Evolutionary conservation across 1,140 invertebrate genomes (phyloP).

Genomic region (Drosophila leontia): DNA sequence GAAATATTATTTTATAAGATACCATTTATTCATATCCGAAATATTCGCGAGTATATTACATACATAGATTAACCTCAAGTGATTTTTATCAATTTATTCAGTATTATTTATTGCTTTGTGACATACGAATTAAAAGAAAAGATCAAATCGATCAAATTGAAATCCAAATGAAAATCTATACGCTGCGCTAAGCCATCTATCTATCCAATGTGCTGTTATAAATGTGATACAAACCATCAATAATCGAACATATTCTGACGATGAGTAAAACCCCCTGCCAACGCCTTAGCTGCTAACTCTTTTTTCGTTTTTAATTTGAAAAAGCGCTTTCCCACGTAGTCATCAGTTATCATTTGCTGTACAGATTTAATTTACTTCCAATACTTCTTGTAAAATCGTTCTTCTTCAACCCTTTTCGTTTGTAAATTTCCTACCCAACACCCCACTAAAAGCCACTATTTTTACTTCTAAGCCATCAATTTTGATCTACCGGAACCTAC

Average conservation of each 20-base stretch:
- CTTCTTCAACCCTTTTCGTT: slow-evolving; percentile 31
- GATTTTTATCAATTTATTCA: slow-evolving; percentile 73
- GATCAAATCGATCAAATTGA: slow-evolving; percentile 15
- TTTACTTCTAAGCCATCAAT: slow-evolving; percentile 30
- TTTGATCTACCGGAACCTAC: slow-evolving; percentile 43
- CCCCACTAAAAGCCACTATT: slow-evolving; percentile 3
- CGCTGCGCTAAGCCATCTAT: slow-evolving; percentile 32
- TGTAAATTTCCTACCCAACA: slow-evolving; percentile 26
- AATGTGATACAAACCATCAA: slow-evolving; percentile 10
- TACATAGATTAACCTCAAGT: slow-evolving; percentile 55
- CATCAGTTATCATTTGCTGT: slow-evolving; percentile 37
- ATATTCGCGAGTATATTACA: slow-evolving; percentile 11
- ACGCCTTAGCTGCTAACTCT: slow-evolving; percentile 30
- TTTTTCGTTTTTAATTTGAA: slow-evolving; percentile 20
- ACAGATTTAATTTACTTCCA: slow-evolving; percentile 34
- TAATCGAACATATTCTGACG: slow-evolving; percentile 10
- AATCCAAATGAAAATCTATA: slow-evolving; percentile 20
- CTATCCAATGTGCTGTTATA: slow-evolving; percentile 22
- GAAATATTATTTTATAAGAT: slow-evolving; percentile 17
- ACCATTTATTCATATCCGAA: slow-evolving; percentile 23
- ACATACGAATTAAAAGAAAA: slow-evolving; percentile 23
- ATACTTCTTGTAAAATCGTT: slow-evolving; percentile 13
- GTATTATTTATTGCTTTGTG: slow-evolving; percentile 78
- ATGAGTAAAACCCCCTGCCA: slow-evolving; percentile 23
- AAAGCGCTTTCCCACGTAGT: slow-evolving; percentile 6